Base-by-base conservation (phyloP, 2,113 vertebrate genomes). In the Carassius carassius region DNA sequence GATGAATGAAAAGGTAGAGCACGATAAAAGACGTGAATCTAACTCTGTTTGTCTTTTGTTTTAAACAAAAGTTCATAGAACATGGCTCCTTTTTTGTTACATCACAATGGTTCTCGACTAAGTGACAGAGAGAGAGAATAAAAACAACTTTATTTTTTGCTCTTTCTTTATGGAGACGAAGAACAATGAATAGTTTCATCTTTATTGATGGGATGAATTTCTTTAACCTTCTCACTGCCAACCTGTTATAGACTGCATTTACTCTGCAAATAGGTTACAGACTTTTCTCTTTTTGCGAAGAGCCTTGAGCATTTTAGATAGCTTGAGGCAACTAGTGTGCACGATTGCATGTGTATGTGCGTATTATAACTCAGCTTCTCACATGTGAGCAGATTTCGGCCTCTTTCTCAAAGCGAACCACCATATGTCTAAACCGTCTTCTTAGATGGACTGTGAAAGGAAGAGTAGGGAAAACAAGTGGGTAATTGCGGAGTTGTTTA, bases 121-220 rank as follows among this genome's bases (percentile, higher is more conserved):
- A 81, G 80, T 41, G 82, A 83, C 51, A 81, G 77, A 83, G 37
- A 41, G 56, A 83, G 80, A 78, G 81, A 86, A 83, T 56, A 85
- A 69, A 44, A 83, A 85, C 83, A 79, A 81, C 37, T 44, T 79
- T 79, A 29, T 65, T 16, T 44, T 54, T 79, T 63, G 51, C 58
- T 56, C 56, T 86, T 84, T 89, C 86, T 92, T 90, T 81, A 90
- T 88, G 85, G 87, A 69, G 82, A 83, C 25, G 49, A 21, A 25
- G 86, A 91, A 92, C 91, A 93, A 92, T 92, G 85, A 85, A 56
- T 54, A 70, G 87, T 91, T 91, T 93, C 83, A 87, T 92, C 87
- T 86, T 44, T 88, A 77, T 67, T 6, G 29, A 32, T 29, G 75
- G 85, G 76, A 84, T 56, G 23, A 76, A 58, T 84, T 87, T 81